Percentiles rank a stretch among this genome's conserved stretches.
These are phyloP conservation scores for Prietella phreatophila DNA, from an alignment of 2,113 vertebrate species.

Conservation along the genomic window DNA sequence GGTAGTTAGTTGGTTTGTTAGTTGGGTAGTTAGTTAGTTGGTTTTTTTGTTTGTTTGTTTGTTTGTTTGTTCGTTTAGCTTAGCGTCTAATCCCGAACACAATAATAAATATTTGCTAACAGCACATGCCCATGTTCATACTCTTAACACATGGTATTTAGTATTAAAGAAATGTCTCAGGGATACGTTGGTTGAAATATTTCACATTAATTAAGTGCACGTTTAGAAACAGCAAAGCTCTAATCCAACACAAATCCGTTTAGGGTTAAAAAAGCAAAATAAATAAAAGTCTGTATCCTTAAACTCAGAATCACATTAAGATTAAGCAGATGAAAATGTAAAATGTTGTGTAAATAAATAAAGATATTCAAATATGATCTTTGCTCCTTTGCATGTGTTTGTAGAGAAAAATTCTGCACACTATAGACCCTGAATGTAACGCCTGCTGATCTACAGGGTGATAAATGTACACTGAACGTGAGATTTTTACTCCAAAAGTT, in stretches of 20 bases:
- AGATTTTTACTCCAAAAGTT: not conserved
- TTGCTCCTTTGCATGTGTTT: slow-evolving; percentile 6
- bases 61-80: not conserved
- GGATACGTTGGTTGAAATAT: slow-evolving; percentile 51
- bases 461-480: not conserved
- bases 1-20: no score
- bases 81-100: slow-evolving; percentile 4
- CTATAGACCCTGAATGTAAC: not conserved
- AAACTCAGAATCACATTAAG: slow-evolving; percentile 64
- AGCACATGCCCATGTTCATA: slow-evolving; percentile 41
- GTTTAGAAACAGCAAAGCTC: slow-evolving; percentile 45
- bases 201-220: slow-evolving; percentile 50
- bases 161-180: slow-evolving; percentile 18
- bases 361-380: not conserved
- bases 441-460: not conserved
- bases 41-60: not conserved
- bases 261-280: slow-evolving; percentile 54
- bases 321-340: slow-evolving; percentile 70
- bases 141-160: slow-evolving; percentile 40
- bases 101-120: slow-evolving; percentile 51
- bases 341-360: slow-evolving; percentile 55
- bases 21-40: not conserved
- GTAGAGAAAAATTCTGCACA: not conserved
- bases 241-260: slow-evolving; percentile 73
- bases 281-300: slow-evolving; percentile 59